Evolutionary conservation across 2,797 vertebrate genomes (phyloP), one percentile per base, ranked within the genome.

Genomic region (Acanthiza pusilla): DNA sequence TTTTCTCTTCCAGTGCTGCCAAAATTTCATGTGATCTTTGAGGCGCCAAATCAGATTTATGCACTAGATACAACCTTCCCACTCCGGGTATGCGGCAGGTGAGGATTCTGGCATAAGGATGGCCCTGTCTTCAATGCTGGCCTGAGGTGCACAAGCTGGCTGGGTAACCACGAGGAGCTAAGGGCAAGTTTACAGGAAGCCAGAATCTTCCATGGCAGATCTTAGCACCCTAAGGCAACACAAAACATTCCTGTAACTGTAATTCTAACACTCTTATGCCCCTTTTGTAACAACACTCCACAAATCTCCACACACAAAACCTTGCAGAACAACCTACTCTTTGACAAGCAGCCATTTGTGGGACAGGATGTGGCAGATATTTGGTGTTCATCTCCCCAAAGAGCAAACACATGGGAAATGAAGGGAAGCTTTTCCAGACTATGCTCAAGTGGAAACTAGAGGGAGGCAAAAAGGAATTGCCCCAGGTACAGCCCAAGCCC

Each of bases 1-100:
- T 77, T 86, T 93, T 93, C 16, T 15, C 42, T 95, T 97, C 58
- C 85, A 99, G 98, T 97, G 62, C 89, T 98, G 65, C 98, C 98
- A 73, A 99, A 98, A 94, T 99, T 97, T 97, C 98, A 98, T 77
- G 97, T 98, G 27, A 97, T 48, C 22, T 89, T 98, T 47, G 80
- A 98, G 23, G 86, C 91, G 1, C 98, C 98, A 70, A 42, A 40
- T 10, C 89, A 97, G 65, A 95, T 99, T 40, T 97, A 97, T 72
- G 81, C 96, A 40, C 78, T 97, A 93, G 98, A 99, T 62, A 51
- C 85, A 62, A 68, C 92, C 29, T 97, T 97, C 42, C 95, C 61
- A 0, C 43, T 99, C 5, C 96, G 65, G 58, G 71, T 98, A 15
- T 99, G 98, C 96, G 98, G 98, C 93, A 98, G 98, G 98, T 99